Evolutionary conservation across 2,797 vertebrate species (phyloP).

Genomic region (Anabacerthia variegaticeps): DNA sequence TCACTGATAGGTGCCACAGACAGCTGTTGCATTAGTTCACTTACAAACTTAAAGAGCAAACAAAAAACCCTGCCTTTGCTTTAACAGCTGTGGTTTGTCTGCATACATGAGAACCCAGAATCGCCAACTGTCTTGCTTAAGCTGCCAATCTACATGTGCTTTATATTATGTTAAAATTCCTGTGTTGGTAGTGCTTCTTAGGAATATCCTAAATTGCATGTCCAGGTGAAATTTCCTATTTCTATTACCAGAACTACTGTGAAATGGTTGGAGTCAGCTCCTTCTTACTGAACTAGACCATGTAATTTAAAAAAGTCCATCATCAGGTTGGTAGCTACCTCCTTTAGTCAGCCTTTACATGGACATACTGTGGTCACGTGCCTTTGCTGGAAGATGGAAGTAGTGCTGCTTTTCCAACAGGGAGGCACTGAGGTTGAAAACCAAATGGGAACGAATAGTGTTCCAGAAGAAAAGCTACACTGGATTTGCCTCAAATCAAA

Average conservation of each 20-base stretch:
- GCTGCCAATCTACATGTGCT: not conserved
- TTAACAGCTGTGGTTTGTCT: not conserved
- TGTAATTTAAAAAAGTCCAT: not conserved
- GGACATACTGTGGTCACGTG: fast-evolving
- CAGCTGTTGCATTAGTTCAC: not conserved
- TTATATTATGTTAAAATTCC: not conserved
- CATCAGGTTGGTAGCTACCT: not conserved
- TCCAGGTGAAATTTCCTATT: not conserved
- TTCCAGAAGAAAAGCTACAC: not conserved
- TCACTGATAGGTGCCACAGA: not conserved
- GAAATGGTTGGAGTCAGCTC: not conserved
- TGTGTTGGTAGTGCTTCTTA: not conserved
- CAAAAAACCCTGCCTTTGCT: not conserved
- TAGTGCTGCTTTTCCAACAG: not conserved
- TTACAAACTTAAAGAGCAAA: not conserved
- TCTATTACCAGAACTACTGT: not conserved
- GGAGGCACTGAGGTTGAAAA: not conserved
- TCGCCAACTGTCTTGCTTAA: not conserved
- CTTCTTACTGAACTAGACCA: not conserved
- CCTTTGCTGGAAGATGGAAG: not conserved
- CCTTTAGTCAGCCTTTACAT: not conserved
- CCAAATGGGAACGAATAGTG: not conserved
- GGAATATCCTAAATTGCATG: not conserved
- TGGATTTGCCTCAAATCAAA: not conserved
- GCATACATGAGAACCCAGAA: not conserved